Percentiles rank a stretch among this genome's conserved stretches.
phyloP scores from a whole-genome alignment of 2,888 invertebrate genomes.

The Baccha elongata region DNA sequence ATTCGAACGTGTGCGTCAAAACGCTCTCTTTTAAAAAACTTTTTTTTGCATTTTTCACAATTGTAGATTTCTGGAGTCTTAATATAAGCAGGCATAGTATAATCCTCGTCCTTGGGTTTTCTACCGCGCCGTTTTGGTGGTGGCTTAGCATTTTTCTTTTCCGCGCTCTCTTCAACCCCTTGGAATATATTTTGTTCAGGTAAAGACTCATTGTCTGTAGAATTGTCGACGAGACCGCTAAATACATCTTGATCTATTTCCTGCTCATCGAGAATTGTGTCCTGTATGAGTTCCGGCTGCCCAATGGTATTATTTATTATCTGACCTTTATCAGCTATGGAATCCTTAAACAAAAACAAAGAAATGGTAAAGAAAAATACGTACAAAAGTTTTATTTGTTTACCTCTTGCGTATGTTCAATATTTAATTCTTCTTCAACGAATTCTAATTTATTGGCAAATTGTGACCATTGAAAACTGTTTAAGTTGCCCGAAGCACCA shows the following conservation, averaged over 20 bases:
- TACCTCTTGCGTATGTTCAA: conserved; percentile 45
- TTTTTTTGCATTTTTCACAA: conserved; percentile 72
- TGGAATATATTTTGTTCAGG: conserved; percentile 59
- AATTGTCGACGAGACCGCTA: conserved; percentile 57
- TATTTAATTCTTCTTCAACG: background rate
- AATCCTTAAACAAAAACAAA: conserved; percentile 1
- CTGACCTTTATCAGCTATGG: background rate
- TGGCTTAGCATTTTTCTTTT: conserved; percentile 38
- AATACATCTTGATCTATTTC: conserved; percentile 66
- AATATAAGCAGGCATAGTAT: conserved; percentile 53
- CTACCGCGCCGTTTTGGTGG: conserved; percentile 43
- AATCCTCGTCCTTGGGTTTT: conserved; percentile 60
- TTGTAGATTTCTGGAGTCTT: conserved; percentile 67
- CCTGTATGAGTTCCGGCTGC: background rate
- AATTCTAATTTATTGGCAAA: conserved; percentile 41
- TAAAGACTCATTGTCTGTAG: conserved; percentile 53
- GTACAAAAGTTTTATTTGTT: background rate
- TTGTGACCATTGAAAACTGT: conserved; percentile 51
- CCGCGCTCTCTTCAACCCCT: conserved; percentile 51
- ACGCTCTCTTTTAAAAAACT: conserved; percentile 70
- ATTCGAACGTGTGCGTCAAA: conserved; percentile 50
- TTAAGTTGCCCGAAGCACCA: conserved; percentile 38
- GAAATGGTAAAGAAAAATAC: background rate
- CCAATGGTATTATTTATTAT: background rate
- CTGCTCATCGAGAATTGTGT: conserved; percentile 51